phyloP scores from a whole-genome alignment of 1,140 invertebrate genomes.

The Chionoecetes opilio region DNA sequence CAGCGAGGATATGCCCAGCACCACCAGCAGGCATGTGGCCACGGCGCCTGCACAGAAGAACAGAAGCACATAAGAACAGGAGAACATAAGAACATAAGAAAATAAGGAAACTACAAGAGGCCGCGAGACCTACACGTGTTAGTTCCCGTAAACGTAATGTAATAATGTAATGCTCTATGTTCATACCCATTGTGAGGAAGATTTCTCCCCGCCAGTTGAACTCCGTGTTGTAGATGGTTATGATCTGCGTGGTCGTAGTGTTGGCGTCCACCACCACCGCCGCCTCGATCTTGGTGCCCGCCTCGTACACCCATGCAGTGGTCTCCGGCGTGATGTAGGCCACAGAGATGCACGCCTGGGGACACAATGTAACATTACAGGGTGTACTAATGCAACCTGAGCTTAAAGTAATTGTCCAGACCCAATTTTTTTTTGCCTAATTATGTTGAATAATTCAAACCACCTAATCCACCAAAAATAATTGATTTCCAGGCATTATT shows the following conservation, averaged over 20 bases:
- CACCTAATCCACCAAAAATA: no score
- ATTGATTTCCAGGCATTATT: no score
- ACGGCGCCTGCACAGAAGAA: constrained; percentile 72
- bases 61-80: no score
- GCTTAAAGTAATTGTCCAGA: no score
- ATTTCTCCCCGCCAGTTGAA: constrained; percentile 81
- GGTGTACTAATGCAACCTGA: no score
- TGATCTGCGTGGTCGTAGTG: constrained; percentile 46
- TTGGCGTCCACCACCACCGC: constrained; percentile 58
- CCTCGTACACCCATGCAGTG: constrained; percentile 79
- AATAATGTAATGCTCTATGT: background rate
- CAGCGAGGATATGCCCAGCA: constrained; percentile 81
- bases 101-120: background rate
- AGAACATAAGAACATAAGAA: no score
- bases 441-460: no score
- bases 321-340: constrained; percentile 78
- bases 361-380: no score
- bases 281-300: constrained; percentile 69
- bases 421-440: no score
- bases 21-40: constrained; percentile 78
- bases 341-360: constrained; percentile 81
- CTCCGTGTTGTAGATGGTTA: constrained; percentile 73
- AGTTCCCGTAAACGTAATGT: background rate
- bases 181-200: constrained; percentile 80
- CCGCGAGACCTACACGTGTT: no score